phyloP scores from a whole-genome alignment of 2,113 vertebrate genomes.

The Piprites chloris region DNA sequence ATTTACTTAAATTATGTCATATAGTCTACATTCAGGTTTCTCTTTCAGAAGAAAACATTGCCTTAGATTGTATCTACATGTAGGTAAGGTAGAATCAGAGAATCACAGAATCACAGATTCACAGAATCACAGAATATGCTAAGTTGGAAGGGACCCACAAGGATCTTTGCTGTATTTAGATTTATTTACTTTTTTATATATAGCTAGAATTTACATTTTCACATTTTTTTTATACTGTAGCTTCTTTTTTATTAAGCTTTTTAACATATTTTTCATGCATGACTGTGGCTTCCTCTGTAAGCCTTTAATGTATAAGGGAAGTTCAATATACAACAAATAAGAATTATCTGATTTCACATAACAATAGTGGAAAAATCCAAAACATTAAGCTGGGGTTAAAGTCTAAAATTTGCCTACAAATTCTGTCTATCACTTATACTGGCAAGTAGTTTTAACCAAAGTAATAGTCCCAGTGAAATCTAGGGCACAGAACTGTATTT shows the following conservation, averaged over 20 bases:
- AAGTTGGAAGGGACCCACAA: background rate
- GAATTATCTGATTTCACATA: background rate
- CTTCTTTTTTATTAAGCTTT: background rate
- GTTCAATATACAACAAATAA: background rate
- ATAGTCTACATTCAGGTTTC: background rate
- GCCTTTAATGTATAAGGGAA: background rate
- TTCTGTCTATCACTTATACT: background rate
- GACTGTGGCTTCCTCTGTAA: background rate
- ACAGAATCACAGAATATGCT: background rate
- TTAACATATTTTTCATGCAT: background rate
- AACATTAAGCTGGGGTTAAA: background rate
- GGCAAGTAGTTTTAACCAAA: background rate
- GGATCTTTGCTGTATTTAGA: background rate
- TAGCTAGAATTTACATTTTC: background rate
- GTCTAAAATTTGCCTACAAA: background rate
- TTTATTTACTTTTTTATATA: background rate
- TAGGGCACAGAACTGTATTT: background rate
- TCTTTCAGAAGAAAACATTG: background rate
- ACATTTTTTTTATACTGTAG: background rate
- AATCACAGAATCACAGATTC: background rate
- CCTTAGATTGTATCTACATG: background rate
- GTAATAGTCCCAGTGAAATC: background rate
- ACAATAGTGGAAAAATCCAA: background rate
- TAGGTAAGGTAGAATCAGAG: background rate
- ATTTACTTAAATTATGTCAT: constrained; percentile 4